Base-by-base conservation (phyloP, 2,797 vertebrate species). In the Pogoniulus pusillus region DNA sequence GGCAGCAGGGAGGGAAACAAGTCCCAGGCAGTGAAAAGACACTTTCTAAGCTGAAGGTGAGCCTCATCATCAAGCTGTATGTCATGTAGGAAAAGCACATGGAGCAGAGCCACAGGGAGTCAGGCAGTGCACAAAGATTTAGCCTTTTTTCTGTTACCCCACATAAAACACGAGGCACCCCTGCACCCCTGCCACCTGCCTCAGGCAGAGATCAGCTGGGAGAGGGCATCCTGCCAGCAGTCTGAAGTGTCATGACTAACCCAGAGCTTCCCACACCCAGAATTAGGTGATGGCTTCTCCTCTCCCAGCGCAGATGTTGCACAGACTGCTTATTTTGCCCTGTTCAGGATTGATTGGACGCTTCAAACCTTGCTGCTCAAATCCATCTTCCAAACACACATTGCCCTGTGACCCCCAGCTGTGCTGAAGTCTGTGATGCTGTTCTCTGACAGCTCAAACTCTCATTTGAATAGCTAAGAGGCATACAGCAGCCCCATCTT, bases 51-150 rank as follows among this genome's bases (percentile, higher is more conserved):
- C 32, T 73, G 68, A 90, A 89, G 77, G 88, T 73, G 66, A 76
- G 12, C 70, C 43, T 91, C 71, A 54, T 73, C 76, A 79, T 57
- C 70, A 83, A 90, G 64, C 71, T 90, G 73, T 91, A 70, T 82
- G 74, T 70, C 57, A 54, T 24, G 16, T 2, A 39, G 16, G 8
- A 76, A 63, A 88, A 90, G n/a, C 60, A 88, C 43, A 45, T 16
- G 32, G 37, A 91, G 6, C 16, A 85, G 55, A 90, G 18, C 54
- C 2, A 1, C 4, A 49, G 55, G 27, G 37, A 83, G 30, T 59
- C 37, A 58, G 47, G 37, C 6, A 72, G 17, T 88, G 6, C 26
- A 86, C 12, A 9, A 81, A 41, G 37, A 37, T 57, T 65, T 45
- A 65, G 15, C 16, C 2, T 41, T 57, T 30, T 39, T 55, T 39